Conservation (phyloP, 2,888 invertebrate genomes). For the Callimorpha dominula region DNA sequence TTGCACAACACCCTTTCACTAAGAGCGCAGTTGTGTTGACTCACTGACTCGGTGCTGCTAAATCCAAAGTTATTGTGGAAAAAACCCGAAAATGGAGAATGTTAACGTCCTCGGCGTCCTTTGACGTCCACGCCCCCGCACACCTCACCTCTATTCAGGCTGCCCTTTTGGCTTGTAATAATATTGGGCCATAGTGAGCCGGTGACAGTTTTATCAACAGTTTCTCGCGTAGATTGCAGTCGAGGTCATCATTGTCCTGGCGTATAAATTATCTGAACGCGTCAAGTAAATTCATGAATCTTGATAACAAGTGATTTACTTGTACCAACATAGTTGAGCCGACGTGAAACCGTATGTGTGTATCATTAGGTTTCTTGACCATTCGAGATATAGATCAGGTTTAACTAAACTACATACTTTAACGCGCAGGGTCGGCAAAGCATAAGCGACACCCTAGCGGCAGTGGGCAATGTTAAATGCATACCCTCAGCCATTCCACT, state of each 20-base stretch:
- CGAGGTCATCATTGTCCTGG: background rate
- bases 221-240: background rate
- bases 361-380: background rate
- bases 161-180: background rate
- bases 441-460: too few species aligned
- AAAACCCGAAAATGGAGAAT: conserved; percentile 51
- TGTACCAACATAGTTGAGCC: background rate
- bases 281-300: background rate
- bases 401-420: background rate
- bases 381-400: background rate
- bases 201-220: background rate
- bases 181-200: background rate
- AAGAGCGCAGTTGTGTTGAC: conserved; percentile 18
- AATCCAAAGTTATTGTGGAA: conserved; percentile 46
- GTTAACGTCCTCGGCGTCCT: conserved; percentile 49
- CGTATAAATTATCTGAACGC: background rate
- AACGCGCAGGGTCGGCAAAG: background rate
- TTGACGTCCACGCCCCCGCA: background rate
- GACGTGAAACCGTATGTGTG: background rate
- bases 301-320: background rate
- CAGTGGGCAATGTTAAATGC: too few species aligned
- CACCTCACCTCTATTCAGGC: background rate
- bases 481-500: too few species aligned
- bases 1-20: conserved; percentile 67
- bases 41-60: conserved; percentile 23